Evolutionary conservation across 53 echinoderm and acorn worm genomes (phyloP), one percentile per base, ranked within the genome.

Genomic region (Holothuria scabra): DNA sequence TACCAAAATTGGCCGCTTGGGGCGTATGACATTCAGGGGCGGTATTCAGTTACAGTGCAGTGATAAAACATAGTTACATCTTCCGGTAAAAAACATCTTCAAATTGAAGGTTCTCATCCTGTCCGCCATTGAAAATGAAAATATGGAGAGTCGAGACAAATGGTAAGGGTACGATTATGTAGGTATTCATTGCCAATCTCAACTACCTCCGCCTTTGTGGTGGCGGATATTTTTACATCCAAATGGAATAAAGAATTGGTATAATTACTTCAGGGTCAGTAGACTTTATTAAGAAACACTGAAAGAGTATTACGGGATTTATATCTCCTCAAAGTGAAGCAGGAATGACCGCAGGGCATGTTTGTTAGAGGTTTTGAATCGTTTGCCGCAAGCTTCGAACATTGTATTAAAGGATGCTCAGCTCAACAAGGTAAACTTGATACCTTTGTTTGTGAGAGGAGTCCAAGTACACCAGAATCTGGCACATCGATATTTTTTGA

Each of bases 31-130:
- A 69, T 69, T 69, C 38, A 41, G 69, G 69, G 69, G 69, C 69
- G 69, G 69, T 69, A 33, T 69, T 69, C 69, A 32, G 69, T 69
- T 69, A 69, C 69, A 69, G 41, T 34, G 69, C 69, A 44, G 69
- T 69, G 69, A 69, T 34, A 69, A 69, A 69, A 69, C 69, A 69
- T 69, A 69, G 69, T 69, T 72, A 26, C 72, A 72, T 72, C 72
- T 72, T 72, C 72, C 72, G 72, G 72, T 72, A 35, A 21, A 32
- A 72, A 72, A 44, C 52, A 52, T 52, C 52, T 52, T 52, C 52
- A 52, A 46, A 72, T 35, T 24, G 44, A 44, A 21, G 41, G 44
- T 72, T 72, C 46, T 46, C 46, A 72, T 72, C 72, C 72, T 72
- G 72, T 72, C 13, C 28, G 12, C 46, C 23, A 46, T 72, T 21